Percentiles rank a stretch among this genome's conserved stretches.
These are phyloP conservation scores for Sylvicola fuscatus DNA, from an alignment of 2,888 invertebrate species.

Conservation along the genomic window DNA sequence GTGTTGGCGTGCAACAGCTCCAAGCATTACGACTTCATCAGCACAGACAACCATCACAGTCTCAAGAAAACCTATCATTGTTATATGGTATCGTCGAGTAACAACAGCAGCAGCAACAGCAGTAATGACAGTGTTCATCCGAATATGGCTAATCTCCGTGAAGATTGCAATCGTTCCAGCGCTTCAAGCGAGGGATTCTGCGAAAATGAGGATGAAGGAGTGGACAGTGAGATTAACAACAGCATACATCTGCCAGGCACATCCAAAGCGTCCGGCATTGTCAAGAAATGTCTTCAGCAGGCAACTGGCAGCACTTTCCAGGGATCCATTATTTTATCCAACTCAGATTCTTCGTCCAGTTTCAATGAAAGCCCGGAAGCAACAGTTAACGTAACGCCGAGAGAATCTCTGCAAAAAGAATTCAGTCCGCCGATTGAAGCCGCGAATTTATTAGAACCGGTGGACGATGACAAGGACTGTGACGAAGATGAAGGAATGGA, in stretches of 20 bases:
- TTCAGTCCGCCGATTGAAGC: neutral
- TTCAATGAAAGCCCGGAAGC: neutral
- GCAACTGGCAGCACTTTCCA: neutral
- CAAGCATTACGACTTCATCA: constrained; percentile 35
- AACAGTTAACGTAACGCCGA: neutral
- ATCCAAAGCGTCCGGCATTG: neutral
- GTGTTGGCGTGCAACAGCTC: constrained; percentile 61
- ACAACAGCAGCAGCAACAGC: constrained; percentile 17
- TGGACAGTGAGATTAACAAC: constrained; percentile 26
- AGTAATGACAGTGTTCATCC: constrained; percentile 19
- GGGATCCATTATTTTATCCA: neutral
- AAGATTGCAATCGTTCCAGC: constrained; percentile 74
- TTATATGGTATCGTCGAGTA: constrained; percentile 19
- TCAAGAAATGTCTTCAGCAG: neutral
- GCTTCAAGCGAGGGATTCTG: constrained; percentile 94
- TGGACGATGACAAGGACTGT: neutral
- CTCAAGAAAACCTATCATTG: constrained; percentile 24
- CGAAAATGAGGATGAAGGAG: constrained; percentile 79
- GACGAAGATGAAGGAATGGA: neutral
- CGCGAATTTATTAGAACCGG: neutral
- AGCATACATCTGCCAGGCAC: neutral
- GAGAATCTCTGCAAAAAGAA: neutral
- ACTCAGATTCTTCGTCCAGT: neutral
- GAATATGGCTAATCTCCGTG: constrained; percentile 4
- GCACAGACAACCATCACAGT: constrained; percentile 29